Base-by-base conservation (phyloP, 2,113 vertebrate genomes). In the Chamaea fasciata region DNA sequence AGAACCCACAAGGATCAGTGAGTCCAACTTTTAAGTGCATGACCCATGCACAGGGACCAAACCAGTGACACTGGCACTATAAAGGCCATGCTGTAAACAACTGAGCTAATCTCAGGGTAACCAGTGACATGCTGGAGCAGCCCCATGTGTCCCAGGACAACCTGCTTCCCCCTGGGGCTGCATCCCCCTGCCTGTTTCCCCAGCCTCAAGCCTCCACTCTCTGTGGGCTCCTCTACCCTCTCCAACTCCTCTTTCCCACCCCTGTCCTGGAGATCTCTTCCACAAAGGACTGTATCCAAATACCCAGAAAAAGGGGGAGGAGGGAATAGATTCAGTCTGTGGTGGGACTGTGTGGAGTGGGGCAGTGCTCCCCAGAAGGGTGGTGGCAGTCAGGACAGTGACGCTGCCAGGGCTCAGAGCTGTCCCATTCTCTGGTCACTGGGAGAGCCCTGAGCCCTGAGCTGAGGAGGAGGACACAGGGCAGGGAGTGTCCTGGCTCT, bases 391-490 rank as follows among this genome's bases (percentile, higher is more conserved):
- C 30, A n/a, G 30, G 59, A 42, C 13, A 41, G 4, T 52, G 20
- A 37, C 33, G 24, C 26, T 35, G 60, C 11, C 33, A 46, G 50
- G 41, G 7, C 27, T 56, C n/a, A 37, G 6, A 31, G n/a, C 15
- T 47, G 16, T 47, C 16, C n/a, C 10, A 0, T 33, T 1, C 27
- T 56, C 16, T 46, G 26, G 33, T 46, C 27, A 1, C 1, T 31
- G 13, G 27, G 2, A 80, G 41, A 67, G 21, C 7, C 50, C 50
- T 37, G 62, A 7, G 11, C 7, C 37, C 46, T 16, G 47, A 47
- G 30, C 76, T 53, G 60, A 30, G 49, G 20, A 64, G 47, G 30
- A 64, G 37, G 37, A 78, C 49, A 65, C 49, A 44, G 39, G 60
- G 49, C 50, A 53, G 26, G 35, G 31, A 79, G 49, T 30, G 24